Base-by-base conservation (phyloP, 2,797 vertebrate genomes). In the Clarias platycephalus region DNA sequence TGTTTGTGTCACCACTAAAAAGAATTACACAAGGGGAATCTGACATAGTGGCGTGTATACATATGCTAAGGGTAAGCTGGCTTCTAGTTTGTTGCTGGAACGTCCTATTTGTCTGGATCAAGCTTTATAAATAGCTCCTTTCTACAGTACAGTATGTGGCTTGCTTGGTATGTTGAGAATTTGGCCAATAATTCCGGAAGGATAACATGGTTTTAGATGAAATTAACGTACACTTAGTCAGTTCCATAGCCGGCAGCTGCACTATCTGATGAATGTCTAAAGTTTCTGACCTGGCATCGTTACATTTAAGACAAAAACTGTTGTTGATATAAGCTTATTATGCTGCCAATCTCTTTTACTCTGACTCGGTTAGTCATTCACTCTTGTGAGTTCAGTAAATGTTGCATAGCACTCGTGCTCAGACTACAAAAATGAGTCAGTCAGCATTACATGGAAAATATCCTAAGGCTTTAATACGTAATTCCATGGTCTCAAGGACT, bases 381-480 rank as follows among this genome's bases (percentile, higher is more conserved):
- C 57, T 64, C 80, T 81, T 80, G 68, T 71, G 82, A 83, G 63
- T 68, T 72, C 53, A 62, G 26, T 18, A 67, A 81, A 81, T 53
- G 77, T 68, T 64, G 20, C 55, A 64, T 18, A 70, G 63, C 53
- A 77, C 74, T 77, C n/a, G 78, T 88, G 86, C 81, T 70, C 16
- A 71, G 88, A 87, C 85, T 89, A 68, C 88, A 80, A 84, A 86
- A 86, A 58, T 68, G 76, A 62, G 75, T 28, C 74, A 60, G 34
- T 75, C 78, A 37, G 74, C 84, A 68, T 82, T 80, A 79, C 57
- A 58, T 57, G 87, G 87, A 89, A 88, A 78, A 80, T 87, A 82
- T 86, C 84, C 87, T 10, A 68, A 86, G 85, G 87, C 88, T 63
- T 40, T 84, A 83, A 85, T 85, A 64, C 64, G 57, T 76, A 44